Base-by-base conservation (phyloP, 2,113 vertebrate genomes). In the Ptilorrhoa leucosticta region DNA sequence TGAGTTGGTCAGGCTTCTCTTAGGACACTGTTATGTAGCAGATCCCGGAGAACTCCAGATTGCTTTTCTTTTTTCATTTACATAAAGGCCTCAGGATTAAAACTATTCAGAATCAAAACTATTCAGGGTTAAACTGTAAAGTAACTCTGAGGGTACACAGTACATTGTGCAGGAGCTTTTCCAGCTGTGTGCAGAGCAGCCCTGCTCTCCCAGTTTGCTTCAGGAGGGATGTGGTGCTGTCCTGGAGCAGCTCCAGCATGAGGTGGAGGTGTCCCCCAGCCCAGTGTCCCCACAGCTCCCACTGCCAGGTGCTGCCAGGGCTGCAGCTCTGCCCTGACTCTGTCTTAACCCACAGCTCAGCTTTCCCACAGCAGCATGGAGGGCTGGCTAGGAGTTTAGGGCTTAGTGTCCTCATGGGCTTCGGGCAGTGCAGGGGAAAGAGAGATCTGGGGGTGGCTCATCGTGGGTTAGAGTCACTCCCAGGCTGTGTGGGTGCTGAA, bases 181-280 rank as follows among this genome's bases (percentile, higher is more conserved):
- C 78, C 61, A 58, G 42, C 27, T 28, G 13, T 11, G 28, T 65
- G 44, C 2, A 6, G 61, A 60, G 37, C 45, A 84, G 51, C 58
- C 72, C 61, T 86, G 40, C 53, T 54, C 31, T 68, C 57, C 33
- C 1, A 1, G 9, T n/a, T 57, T 3, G 1, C 1, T 0, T 57
- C 83, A 22, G 48, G 3, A 63, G 30, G 68, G 47, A 54, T 26
- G 42, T 26, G 31, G 35, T 57, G 28, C 70, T 42, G 33, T 64
- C 60, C 60, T 71, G 75, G 39, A 40, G 70, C 79, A 76, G 61
- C 24, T 48, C 16, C 3, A 10, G 48, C 1, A 2, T 11, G 1
- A 45, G 70, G 15, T 21, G 5, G 33, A 64, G 33, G 33, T 31
- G 64, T 75, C 57, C 39, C 70, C 35, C 48, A 54, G 61, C 28